Evolutionary conservation across 1,140 invertebrate species (phyloP).

Genomic region (Popillia japonica): DNA sequence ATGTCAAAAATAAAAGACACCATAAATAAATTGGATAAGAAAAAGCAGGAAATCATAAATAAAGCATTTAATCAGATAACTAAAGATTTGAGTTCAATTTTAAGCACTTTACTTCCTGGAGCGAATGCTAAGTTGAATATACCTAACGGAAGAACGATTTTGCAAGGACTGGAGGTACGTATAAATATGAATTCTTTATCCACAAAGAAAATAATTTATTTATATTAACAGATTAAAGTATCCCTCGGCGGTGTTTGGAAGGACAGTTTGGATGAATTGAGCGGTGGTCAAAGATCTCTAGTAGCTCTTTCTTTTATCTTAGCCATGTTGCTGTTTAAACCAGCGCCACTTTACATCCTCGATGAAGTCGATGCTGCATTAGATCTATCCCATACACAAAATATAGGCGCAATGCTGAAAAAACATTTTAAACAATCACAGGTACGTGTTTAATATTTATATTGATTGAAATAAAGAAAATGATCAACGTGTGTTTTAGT

Average conservation of each 20-base stretch:
- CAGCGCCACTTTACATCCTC: conserved; percentile 97
- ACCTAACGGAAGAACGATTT: conserved; percentile 75
- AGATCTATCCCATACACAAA: conserved; percentile 98
- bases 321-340: conserved; percentile 96
- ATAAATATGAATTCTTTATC: not conserved
- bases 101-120: conserved; percentile 89
- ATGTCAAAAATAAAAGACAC: conserved; percentile 83
- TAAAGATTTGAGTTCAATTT: conserved; percentile 96
- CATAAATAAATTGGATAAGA: conserved; percentile 88
- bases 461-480: not conserved
- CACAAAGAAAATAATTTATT: not conserved
- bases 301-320: conserved; percentile 96
- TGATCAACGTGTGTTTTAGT: conserved; percentile 70
- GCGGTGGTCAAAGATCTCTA: conserved; percentile 95
- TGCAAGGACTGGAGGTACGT: conserved; percentile 86
- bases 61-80: conserved; percentile 86
- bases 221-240: conserved; percentile 75
- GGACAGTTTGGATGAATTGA: conserved; percentile 94
- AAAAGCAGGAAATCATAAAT: conserved; percentile 83
- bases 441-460: conserved; percentile 62
- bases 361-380: conserved; percentile 99
- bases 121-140: conserved; percentile 86
- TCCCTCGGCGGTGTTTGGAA: conserved; percentile 96
- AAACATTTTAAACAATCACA: conserved; percentile 94
- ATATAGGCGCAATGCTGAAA: conserved; percentile 96